Evolutionary conservation across 2,797 vertebrate genomes (phyloP).

Genomic region (Cetoscarus ocellatus): DNA sequence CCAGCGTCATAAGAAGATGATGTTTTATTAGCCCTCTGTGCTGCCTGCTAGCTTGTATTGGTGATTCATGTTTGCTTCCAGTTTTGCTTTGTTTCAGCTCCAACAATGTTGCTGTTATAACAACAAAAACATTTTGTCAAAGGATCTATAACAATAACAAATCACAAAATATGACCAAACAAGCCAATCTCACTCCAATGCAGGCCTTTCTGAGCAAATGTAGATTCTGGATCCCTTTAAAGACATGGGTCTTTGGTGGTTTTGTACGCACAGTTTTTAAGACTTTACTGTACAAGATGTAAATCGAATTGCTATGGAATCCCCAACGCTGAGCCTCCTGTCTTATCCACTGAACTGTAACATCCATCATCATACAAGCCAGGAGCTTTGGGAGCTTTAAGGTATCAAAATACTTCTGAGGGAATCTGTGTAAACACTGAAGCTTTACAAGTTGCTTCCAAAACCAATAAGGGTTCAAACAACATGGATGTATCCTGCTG

Average conservation of each 20-base stretch:
- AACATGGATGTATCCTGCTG: constrained; percentile 23
- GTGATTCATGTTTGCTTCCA: too few species aligned
- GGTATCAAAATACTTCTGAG: constrained; percentile 20
- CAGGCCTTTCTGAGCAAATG: not conserved
- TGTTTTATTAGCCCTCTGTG: too few species aligned
- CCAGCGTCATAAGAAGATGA: too few species aligned
- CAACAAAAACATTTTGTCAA: too few species aligned
- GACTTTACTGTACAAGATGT: not conserved
- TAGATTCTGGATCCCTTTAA: not conserved
- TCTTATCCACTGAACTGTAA: constrained; percentile 16
- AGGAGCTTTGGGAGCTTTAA: constrained; percentile 24
- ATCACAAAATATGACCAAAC: too few species aligned
- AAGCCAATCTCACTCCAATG: too few species aligned
- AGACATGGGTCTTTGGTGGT: not conserved
- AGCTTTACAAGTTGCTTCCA: constrained; percentile 39
- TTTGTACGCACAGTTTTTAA: not conserved
- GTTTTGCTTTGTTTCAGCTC: too few species aligned
- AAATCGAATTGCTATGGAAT: constrained; percentile 2
- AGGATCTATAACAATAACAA: too few species aligned
- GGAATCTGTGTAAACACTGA: constrained; percentile 39
- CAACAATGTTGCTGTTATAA: too few species aligned
- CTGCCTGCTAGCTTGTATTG: too few species aligned
- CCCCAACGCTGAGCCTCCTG: constrained; percentile 2
- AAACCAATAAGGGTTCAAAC: constrained; percentile 34
- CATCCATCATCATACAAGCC: constrained; percentile 23